Evolutionary conservation across 35 echinoderm and acorn worm genomes (phyloP).

Genomic region (Heliocidaris erythrogramma): DNA sequence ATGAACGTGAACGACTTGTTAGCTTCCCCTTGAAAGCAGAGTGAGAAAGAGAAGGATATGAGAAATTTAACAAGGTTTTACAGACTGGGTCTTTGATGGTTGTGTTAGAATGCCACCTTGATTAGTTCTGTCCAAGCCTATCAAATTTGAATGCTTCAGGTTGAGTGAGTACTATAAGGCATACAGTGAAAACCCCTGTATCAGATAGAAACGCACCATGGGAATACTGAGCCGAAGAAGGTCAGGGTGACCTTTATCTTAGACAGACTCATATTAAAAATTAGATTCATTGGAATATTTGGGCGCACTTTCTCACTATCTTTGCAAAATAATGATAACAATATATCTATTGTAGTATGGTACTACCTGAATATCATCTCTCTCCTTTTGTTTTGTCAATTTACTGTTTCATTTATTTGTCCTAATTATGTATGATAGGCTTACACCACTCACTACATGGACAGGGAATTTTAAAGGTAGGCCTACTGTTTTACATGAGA

Average conservation of each 20-base stretch:
- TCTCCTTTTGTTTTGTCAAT: not conserved
- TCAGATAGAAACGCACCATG: conserved; percentile 9
- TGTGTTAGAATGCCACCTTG: conserved; percentile 8
- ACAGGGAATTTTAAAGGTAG: too few relatives aligned
- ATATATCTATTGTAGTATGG: not conserved
- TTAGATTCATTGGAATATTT: not conserved
- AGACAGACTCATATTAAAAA: not conserved
- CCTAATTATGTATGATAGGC: too few relatives aligned
- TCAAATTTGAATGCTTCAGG: not conserved
- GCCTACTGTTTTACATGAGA: not conserved
- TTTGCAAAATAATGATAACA: not conserved
- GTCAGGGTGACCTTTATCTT: conserved; percentile 1
- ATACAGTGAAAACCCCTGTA: not conserved
- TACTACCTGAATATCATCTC: not conserved
- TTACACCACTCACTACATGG: too few relatives aligned
- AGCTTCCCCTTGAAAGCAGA: not conserved
- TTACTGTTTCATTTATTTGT: too few relatives aligned
- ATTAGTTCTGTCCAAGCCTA: conserved; percentile 9
- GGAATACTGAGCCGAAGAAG: not conserved
- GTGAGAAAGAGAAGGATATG: not conserved
- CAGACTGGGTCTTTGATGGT: not conserved
- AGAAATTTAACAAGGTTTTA: conserved; percentile 12
- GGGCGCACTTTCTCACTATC: not conserved
- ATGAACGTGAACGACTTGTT: not conserved
- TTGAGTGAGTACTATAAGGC: not conserved